Conservation (phyloP, 2,797 vertebrate genomes). For the Parauchenoglanis ngamensis region DNA sequence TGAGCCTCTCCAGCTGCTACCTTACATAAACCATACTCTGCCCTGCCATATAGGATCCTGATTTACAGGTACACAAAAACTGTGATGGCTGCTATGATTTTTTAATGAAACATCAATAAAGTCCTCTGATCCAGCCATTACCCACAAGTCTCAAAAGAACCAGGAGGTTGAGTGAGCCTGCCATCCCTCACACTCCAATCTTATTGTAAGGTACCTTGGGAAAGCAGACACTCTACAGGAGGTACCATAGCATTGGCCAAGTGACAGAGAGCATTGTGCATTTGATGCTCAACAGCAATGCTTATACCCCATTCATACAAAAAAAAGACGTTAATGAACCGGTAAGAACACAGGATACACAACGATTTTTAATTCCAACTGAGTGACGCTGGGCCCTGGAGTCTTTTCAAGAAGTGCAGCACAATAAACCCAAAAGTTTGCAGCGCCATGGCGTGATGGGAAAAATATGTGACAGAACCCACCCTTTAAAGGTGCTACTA, state of each 20-base stretch:
- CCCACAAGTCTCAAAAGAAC: conserved; percentile 69
- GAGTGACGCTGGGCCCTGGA: too few relatives aligned
- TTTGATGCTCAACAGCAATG: background rate
- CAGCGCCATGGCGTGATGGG: too few relatives aligned
- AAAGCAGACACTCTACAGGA: conserved; percentile 37
- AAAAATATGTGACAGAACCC: too few relatives aligned
- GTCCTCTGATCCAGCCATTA: conserved; percentile 76
- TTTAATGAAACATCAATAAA: conserved; percentile 70
- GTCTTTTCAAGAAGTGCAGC: too few relatives aligned
- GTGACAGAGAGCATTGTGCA: background rate
- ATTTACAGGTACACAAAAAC: conserved; percentile 66
- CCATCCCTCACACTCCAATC: conserved; percentile 64
- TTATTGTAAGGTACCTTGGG: conserved; percentile 49
- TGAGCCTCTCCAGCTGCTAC: conserved; percentile 43
- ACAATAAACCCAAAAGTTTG: too few relatives aligned
- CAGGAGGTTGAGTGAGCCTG: conserved; percentile 54
- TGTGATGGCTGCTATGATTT: conserved; percentile 78
- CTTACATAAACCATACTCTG: conserved; percentile 58
- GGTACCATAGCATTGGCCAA: conserved; percentile 2
- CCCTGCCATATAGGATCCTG: conserved; percentile 52
- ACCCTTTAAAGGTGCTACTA: too few relatives aligned
- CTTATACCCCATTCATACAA: too few relatives aligned
- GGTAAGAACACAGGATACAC: too few relatives aligned
- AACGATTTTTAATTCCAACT: too few relatives aligned
- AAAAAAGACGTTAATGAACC: too few relatives aligned